Conservation (phyloP, 1,140 invertebrate species). For the Lycorma delicatula region DNA sequence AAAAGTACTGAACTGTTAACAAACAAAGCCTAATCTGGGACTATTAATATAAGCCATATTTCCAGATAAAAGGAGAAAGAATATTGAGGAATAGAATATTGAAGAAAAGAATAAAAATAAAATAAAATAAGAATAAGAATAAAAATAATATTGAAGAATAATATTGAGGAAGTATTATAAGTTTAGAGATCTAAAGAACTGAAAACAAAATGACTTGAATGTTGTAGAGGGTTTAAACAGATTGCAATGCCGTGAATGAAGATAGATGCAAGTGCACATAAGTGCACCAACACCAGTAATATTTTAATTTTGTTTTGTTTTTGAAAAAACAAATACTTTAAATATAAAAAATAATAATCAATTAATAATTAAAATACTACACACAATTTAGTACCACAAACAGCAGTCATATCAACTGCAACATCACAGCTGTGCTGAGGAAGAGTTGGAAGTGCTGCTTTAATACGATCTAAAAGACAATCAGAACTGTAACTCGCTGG, state of each 20-base stretch:
- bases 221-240: background rate
- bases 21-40: no score
- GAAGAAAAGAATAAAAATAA: no score
- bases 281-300: background rate
- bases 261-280: background rate
- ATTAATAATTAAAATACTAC: slow-evolving; percentile 6
- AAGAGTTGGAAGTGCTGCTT: slow-evolving; percentile 34
- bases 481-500: slow-evolving; percentile 32
- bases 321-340: background rate
- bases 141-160: no score
- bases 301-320: background rate
- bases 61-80: no score
- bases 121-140: no score
- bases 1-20: no score
- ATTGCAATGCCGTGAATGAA: slow-evolving; percentile 7
- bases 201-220: no score
- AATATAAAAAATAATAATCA: background rate
- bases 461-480: slow-evolving; percentile 37
- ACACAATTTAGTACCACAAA: slow-evolving; percentile 35
- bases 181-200: no score
- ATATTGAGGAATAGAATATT: no score
- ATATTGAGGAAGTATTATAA: no score
- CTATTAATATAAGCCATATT: no score
- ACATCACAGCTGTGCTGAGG: slow-evolving; percentile 38
- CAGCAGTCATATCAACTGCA: slow-evolving; percentile 36